These are phyloP conservation scores for Mesitornis unicolor DNA, from an alignment of 2,113 vertebrate genomes.

Conservation along the genomic window DNA sequence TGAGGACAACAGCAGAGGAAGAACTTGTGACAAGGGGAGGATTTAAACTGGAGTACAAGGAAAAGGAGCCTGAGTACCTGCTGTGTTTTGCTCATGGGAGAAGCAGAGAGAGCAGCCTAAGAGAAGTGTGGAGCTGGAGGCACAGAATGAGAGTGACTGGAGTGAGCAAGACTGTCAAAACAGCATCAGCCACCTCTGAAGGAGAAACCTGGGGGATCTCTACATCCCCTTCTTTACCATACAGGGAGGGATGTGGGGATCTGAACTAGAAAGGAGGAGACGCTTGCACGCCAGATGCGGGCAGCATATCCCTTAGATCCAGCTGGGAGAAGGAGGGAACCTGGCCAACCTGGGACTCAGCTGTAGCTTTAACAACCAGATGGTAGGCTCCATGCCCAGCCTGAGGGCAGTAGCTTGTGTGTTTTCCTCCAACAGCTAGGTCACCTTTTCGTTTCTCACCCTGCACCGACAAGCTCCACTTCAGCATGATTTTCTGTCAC, in stretches of 20 bases:
- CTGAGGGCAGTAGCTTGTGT: background rate
- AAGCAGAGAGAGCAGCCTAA: background rate
- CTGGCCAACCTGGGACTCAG: background rate
- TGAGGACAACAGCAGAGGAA: background rate
- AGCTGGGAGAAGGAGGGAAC: background rate
- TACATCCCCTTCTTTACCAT: background rate
- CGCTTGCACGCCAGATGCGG: background rate
- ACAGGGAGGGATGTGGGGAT: background rate
- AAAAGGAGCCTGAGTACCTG: background rate
- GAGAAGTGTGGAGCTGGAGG: rapidly evolving
- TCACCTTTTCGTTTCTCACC: background rate
- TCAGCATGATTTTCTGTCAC: background rate
- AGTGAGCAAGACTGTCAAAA: background rate
- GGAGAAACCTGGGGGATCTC: background rate
- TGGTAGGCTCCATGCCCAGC: background rate
- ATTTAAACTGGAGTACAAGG: background rate
- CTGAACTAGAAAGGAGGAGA: background rate
- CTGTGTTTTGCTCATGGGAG: background rate
- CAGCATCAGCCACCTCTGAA: background rate
- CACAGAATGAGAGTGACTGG: background rate
- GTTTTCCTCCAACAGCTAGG: background rate
- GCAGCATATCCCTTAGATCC: background rate
- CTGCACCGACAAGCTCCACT: background rate
- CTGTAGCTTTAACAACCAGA: background rate
- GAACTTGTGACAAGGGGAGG: background rate